Evolutionary conservation across 2,888 invertebrate species (phyloP).

Genomic region (Conistra vaccinii): DNA sequence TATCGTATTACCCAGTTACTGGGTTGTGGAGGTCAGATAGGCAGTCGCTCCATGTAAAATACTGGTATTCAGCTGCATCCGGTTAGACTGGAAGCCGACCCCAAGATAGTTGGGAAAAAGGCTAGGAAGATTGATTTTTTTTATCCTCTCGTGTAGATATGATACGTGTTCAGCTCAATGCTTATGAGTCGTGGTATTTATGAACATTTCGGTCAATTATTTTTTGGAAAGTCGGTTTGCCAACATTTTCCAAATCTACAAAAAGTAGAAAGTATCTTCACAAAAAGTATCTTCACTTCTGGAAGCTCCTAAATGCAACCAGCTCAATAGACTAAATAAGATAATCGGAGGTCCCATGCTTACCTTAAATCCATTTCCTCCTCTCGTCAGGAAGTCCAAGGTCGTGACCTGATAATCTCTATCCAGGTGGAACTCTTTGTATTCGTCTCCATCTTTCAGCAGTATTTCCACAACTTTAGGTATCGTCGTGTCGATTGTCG

Average conservation of each 20-base stretch:
- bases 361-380: constrained; percentile 92
- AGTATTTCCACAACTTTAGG: constrained; percentile 88
- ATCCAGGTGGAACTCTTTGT: constrained; percentile 88
- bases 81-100: too few species aligned
- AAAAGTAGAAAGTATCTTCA: too few species aligned
- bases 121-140: too few species aligned
- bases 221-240: too few species aligned
- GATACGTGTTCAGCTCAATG: not conserved
- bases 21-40: too few species aligned
- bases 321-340: not conserved
- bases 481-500: constrained; percentile 90
- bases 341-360: constrained; percentile 44
- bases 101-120: too few species aligned
- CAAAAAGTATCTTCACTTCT: not conserved
- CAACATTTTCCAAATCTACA: not conserved
- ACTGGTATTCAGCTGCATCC: too few species aligned
- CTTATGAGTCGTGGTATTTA: not conserved
- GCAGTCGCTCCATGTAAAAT: too few species aligned
- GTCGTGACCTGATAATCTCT: constrained; percentile 91
- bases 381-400: constrained; percentile 90
- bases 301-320: not conserved
- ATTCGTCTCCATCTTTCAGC: constrained; percentile 89
- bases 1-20: too few species aligned
- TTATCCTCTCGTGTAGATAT: not conserved
- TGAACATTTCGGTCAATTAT: too few species aligned